Conservation (phyloP, 2,113 vertebrate genomes). For the Siniperca chuatsi region DNA sequence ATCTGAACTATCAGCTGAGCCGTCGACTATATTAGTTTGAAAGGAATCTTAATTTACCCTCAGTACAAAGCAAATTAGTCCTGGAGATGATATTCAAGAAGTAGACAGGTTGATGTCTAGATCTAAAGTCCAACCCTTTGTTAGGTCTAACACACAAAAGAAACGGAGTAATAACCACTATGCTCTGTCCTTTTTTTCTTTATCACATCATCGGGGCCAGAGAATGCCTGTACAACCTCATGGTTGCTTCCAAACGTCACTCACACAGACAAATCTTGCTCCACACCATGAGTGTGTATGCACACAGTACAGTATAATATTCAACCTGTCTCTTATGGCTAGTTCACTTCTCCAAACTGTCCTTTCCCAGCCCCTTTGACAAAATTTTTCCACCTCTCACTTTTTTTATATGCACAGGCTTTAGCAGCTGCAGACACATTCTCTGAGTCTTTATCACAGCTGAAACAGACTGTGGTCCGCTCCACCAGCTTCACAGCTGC, state of each 20-base stretch:
- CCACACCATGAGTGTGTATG: neutral
- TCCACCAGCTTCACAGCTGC: slow-evolving; percentile 44
- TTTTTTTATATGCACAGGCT: neutral
- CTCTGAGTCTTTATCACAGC: slow-evolving; percentile 52
- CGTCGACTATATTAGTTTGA: neutral
- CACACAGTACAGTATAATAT: accelerated
- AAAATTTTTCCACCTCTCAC: neutral
- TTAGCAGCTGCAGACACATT: neutral
- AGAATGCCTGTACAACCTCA: neutral
- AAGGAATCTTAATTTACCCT: neutral
- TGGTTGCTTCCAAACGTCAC: accelerated
- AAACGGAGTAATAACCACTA: neutral
- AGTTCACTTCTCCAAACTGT: slow-evolving; percentile 4
- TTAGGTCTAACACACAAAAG: neutral
- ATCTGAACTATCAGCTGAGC: neutral
- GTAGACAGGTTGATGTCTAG: neutral
- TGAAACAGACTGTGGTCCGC: slow-evolving; percentile 53
- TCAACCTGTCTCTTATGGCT: neutral
- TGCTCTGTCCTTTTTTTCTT: neutral
- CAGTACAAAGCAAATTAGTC: neutral
- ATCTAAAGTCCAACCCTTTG: neutral
- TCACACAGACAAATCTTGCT: neutral
- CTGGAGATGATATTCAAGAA: neutral
- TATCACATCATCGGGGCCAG: neutral
- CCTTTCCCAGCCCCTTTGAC: neutral